Conservation (phyloP, 2,113 vertebrate species). For the Gopherus evgoodei region DNA sequence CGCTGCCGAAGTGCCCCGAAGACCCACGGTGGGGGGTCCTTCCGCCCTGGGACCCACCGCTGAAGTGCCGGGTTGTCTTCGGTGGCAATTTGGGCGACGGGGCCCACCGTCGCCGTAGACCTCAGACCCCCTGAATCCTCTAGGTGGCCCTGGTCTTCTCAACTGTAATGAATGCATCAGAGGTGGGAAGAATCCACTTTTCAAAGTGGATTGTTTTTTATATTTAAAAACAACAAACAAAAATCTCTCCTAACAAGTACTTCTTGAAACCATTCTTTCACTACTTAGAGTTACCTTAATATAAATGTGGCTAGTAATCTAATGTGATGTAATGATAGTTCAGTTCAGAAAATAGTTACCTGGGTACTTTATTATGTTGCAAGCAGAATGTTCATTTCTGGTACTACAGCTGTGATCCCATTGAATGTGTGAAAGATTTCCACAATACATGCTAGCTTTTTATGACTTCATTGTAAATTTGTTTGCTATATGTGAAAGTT, state of each 20-base stretch:
- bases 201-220: background rate
- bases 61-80: too few relatives aligned
- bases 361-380: background rate
- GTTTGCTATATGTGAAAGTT: constrained; percentile 32
- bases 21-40: too few relatives aligned
- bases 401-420: background rate
- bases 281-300: background rate
- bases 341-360: background rate
- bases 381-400: background rate
- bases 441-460: background rate
- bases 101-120: too few relatives aligned
- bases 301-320: background rate
- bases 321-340: background rate
- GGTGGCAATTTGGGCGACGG: too few relatives aligned
- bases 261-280: background rate
- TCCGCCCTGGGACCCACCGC: too few relatives aligned
- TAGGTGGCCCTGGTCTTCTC: background rate
- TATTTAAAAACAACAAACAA: too few relatives aligned
- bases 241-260: background rate
- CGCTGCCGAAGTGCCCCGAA: too few relatives aligned
- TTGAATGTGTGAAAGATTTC: background rate
- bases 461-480: background rate
- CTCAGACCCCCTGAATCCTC: too few relatives aligned
- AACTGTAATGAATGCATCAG: fast-evolving
- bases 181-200: background rate